A percentile compares a stretch with the other conserved stretches of the same genome.
Evolutionary conservation across 2,888 invertebrate genomes (phyloP).

Genomic region (Hipparchia sbordonii): DNA sequence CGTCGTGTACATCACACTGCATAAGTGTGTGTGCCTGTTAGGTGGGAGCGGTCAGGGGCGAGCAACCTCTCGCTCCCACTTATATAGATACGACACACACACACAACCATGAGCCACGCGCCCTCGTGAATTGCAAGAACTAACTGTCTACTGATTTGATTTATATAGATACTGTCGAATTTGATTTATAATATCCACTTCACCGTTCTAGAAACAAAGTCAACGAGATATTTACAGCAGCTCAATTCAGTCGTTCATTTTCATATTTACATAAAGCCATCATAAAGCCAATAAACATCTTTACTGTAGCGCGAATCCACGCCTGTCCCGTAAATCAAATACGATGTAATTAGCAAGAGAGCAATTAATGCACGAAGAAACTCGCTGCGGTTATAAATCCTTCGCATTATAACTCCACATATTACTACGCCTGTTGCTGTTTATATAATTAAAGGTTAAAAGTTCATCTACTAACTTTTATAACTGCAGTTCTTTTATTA

Average conservation of each 20-base stretch:
- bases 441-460: too few relatives aligned
- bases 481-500: too few relatives aligned
- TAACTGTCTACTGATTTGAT: too few relatives aligned
- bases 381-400: constrained; percentile 18
- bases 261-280: constrained; percentile 16
- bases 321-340: constrained; percentile 31
- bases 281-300: constrained; percentile 19
- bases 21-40: too few relatives aligned
- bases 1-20: too few relatives aligned
- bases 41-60: too few relatives aligned
- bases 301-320: constrained; percentile 16
- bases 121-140: too few relatives aligned
- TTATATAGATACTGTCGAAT: too few relatives aligned
- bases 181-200: neutral
- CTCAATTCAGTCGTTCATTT: neutral
- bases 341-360: constrained; percentile 31
- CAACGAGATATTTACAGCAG: neutral
- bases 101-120: too few relatives aligned
- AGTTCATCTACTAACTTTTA: too few relatives aligned
- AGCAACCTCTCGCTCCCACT: too few relatives aligned
- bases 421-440: constrained; percentile 5
- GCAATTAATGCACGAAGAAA: constrained; percentile 32
- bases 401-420: neutral
- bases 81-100: too few relatives aligned
- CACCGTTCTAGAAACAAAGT: neutral